These are phyloP conservation scores for Sitta carolinensis DNA, from an alignment of 2,797 vertebrate species.

Conservation along the genomic window DNA sequence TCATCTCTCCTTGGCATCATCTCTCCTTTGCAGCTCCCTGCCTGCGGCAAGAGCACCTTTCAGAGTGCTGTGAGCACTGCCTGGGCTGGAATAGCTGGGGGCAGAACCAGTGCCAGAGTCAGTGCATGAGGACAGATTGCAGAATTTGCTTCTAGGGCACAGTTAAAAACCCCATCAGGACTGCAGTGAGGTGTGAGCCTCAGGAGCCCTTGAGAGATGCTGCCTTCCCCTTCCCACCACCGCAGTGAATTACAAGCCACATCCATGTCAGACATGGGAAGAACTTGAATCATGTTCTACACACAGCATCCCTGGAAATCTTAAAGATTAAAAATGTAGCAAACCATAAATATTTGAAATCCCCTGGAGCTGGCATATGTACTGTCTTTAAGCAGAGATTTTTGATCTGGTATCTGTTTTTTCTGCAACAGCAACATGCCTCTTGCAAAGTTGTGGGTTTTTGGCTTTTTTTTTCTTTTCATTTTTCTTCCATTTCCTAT, in stretches of 20 bases:
- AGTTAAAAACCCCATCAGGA: neutral
- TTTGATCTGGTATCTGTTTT: conserved; percentile 77
- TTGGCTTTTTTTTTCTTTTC: too few relatives aligned
- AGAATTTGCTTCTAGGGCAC: neutral
- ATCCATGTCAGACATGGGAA: neutral
- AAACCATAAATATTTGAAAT: conserved; percentile 83
- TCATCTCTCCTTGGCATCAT: accelerated
- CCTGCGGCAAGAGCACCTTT: accelerated
- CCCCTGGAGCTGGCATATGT: conserved; percentile 75
- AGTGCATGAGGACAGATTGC: neutral
- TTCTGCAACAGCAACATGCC: conserved; percentile 3
- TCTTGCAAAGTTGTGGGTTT: neutral
- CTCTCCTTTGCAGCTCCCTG: neutral
- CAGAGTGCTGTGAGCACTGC: neutral
- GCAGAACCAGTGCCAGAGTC: neutral
- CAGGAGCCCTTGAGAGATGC: neutral
- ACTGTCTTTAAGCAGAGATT: conserved; percentile 75
- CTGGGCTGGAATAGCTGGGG: neutral
- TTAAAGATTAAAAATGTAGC: conserved; percentile 78
- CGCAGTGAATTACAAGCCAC: neutral
- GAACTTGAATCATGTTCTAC: conserved; percentile 28
- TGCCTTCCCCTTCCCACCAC: neutral
- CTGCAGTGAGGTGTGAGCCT: neutral
- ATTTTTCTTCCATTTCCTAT: neutral
- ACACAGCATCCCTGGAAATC: conserved; percentile 57